Evolutionary conservation across 2,113 vertebrate genomes (phyloP).

Genomic region (Rhadina sibilatrix): DNA sequence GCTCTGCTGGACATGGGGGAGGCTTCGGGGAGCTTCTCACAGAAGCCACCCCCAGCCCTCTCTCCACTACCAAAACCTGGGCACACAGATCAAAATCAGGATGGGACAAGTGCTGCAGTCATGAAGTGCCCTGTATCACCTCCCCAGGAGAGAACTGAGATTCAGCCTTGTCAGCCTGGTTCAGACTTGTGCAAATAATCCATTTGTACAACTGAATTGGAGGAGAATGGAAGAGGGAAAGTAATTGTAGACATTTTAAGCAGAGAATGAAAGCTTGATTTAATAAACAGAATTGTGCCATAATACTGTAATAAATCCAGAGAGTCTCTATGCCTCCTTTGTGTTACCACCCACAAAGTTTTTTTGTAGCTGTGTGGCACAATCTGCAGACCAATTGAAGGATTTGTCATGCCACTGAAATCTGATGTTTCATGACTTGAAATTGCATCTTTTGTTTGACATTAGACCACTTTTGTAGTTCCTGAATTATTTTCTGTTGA

Average conservation of each 20-base stretch:
- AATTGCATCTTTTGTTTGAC: constrained; percentile 16
- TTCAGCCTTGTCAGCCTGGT: background rate
- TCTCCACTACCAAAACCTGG: background rate
- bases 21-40: background rate
- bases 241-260: background rate
- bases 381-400: constrained; percentile 12
- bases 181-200: background rate
- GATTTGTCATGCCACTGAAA: constrained; percentile 16
- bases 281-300: constrained; percentile 1
- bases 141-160: background rate
- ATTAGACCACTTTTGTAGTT: background rate
- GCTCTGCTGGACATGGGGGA: background rate
- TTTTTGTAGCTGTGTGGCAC: constrained; percentile 9
- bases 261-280: background rate
- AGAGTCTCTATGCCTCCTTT: background rate
- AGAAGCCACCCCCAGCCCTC: no score
- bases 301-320: constrained; percentile 31
- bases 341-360: constrained; percentile 48
- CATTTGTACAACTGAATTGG: background rate
- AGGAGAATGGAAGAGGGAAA: background rate
- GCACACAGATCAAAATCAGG: background rate
- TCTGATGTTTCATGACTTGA: background rate
- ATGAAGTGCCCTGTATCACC: background rate
- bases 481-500: constrained; percentile 3
- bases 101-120: background rate